phyloP scores from a whole-genome alignment of 1,140 invertebrate genomes.

The Nasonia giraulti region DNA sequence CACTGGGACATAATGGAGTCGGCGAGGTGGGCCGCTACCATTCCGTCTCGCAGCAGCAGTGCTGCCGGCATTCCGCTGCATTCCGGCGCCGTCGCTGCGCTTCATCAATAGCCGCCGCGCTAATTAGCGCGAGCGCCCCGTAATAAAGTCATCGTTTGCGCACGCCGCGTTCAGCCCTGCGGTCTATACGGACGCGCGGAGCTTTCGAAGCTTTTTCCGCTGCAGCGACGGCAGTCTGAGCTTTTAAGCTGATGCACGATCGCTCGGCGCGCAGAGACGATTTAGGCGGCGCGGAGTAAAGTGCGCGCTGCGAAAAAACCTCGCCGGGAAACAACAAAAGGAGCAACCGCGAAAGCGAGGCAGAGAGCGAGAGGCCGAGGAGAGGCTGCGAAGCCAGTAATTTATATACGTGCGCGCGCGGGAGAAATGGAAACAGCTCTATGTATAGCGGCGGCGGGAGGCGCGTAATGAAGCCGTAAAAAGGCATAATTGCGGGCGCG shows the following conservation, averaged over 20 bases:
- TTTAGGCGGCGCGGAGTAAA: not conserved
- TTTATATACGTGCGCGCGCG: not conserved
- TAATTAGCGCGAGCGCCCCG: not conserved
- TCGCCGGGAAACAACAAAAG: not conserved
- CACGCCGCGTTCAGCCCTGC: too few relatives aligned
- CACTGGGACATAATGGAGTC: not conserved
- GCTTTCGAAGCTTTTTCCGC: not conserved
- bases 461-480: not conserved
- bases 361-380: not conserved
- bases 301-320: not conserved
- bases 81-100: not conserved
- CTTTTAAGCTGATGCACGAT: constrained; percentile 3
- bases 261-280: not conserved
- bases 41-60: not conserved
- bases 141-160: not conserved
- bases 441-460: not conserved
- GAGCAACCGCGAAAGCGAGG: not conserved
- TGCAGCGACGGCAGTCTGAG: not conserved
- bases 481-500: not conserved
- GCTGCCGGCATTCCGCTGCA: not conserved
- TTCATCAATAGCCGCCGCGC: not conserved
- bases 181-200: not conserved
- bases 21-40: not conserved
- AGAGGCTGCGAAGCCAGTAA: not conserved
- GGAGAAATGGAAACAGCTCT: not conserved